These are phyloP conservation scores for Ceratitis capitata DNA, from an alignment of 1,140 invertebrate genomes.

Conservation along the genomic window DNA sequence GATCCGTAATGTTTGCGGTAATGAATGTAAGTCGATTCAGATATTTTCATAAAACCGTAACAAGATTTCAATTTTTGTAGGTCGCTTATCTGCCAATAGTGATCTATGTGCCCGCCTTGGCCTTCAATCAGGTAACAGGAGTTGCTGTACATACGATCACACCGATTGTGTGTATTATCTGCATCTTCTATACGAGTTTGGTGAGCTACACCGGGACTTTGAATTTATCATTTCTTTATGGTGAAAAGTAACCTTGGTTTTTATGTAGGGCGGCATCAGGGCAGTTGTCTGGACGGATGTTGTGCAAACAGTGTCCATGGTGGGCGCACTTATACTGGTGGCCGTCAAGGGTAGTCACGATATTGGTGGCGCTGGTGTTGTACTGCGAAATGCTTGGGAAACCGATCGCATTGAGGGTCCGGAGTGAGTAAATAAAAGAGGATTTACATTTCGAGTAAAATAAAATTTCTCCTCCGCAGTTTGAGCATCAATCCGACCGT, in stretches of 20 bases:
- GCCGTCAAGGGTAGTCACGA: constrained; percentile 74
- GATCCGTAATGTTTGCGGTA: constrained; percentile 68
- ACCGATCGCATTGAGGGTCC: constrained; percentile 56
- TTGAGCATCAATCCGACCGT: constrained; percentile 78
- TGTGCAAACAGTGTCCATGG: constrained; percentile 82
- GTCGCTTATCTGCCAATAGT: constrained; percentile 80
- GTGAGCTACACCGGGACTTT: constrained; percentile 66
- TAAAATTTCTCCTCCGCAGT: constrained; percentile 63
- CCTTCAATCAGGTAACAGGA: constrained; percentile 84
- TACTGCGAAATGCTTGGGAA: constrained; percentile 68
- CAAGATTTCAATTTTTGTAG: constrained; percentile 43
- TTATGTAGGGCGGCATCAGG: constrained; percentile 79
- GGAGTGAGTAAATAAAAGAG: constrained; percentile 48
- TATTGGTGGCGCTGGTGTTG: constrained; percentile 72
- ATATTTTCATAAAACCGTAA: neutral
- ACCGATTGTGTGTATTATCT: constrained; percentile 78
- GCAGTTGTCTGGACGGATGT: constrained; percentile 91
- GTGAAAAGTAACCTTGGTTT: neutral
- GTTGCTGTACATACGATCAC: constrained; percentile 78
- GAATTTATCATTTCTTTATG: neutral
- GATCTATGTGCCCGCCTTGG: constrained; percentile 84
- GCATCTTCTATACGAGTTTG: constrained; percentile 85
- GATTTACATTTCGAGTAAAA: neutral
- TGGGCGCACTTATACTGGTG: constrained; percentile 76
- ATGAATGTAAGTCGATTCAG: constrained; percentile 57